Evolutionary conservation across 2,888 invertebrate species (phyloP).

Genomic region (Thyatira batis): DNA sequence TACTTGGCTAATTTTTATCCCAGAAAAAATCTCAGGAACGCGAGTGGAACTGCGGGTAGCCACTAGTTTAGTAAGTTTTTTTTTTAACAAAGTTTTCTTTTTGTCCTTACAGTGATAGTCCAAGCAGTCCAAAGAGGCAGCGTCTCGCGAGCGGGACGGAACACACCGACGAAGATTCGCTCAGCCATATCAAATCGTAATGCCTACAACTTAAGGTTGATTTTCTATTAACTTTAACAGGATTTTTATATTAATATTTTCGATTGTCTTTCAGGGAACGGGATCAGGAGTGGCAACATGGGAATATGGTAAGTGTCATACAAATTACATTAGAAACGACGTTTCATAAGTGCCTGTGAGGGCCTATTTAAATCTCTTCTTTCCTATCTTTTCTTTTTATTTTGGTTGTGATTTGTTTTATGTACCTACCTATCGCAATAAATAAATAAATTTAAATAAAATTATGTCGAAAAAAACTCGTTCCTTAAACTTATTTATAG

Average conservation of each 20-base stretch:
- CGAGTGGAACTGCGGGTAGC: no score
- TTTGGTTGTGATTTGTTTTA: no score
- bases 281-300: slow-evolving; percentile 71
- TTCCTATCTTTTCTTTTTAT: no score
- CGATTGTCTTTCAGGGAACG: slow-evolving; percentile 52
- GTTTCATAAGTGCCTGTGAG: no score
- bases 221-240: neutral
- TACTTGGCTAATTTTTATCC: slow-evolving; percentile 12
- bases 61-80: no score
- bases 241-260: slow-evolving; percentile 3
- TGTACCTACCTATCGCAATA: no score
- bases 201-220: slow-evolving; percentile 13
- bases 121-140: slow-evolving; percentile 67
- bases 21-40: no score
- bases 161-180: slow-evolving; percentile 64
- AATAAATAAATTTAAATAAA: no score
- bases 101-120: slow-evolving; percentile 40
- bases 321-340: no score
- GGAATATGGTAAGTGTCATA: slow-evolving; percentile 72
- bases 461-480: no score
- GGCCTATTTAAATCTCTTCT: no score
- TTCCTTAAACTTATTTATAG: no score
- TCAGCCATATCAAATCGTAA: slow-evolving; percentile 44
- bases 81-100: neutral
- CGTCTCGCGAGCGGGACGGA: slow-evolving; percentile 58